Evolutionary conservation across 2,797 vertebrate species (phyloP).

Genomic region (Silurus aristotelis): DNA sequence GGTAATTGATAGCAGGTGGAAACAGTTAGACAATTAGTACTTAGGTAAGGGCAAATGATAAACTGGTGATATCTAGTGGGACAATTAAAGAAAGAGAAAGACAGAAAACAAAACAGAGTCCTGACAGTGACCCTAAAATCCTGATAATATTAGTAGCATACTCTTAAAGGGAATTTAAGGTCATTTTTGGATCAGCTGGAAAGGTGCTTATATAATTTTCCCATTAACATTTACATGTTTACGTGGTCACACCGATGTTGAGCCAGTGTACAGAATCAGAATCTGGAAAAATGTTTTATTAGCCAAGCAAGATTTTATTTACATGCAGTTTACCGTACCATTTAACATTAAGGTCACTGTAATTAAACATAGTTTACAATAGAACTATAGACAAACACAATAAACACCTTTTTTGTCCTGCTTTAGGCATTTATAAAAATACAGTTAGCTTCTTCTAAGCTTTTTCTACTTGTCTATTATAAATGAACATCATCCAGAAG

Average conservation of each 20-base stretch:
- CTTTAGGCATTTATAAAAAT: neutral
- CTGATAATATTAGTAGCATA: too few species aligned
- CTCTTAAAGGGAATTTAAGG: too few species aligned
- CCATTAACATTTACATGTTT: neutral
- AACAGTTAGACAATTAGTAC: too few species aligned
- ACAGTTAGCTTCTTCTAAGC: neutral
- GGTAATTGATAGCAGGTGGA: too few species aligned
- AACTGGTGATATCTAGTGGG: too few species aligned
- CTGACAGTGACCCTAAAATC: too few species aligned
- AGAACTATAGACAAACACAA: neutral
- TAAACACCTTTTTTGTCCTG: neutral
- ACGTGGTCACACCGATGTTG: neutral
- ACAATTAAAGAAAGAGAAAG: too few species aligned
- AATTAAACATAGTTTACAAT: neutral
- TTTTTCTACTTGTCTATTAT: neutral
- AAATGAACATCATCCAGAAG: neutral
- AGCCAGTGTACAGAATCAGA: neutral
- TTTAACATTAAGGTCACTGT: neutral
- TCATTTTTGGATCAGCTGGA: neutral
- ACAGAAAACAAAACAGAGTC: too few species aligned
- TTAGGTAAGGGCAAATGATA: too few species aligned
- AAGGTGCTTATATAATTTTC: neutral
- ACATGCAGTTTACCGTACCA: neutral
- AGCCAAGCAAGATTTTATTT: neutral
- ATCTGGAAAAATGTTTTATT: neutral